phyloP scores from a whole-genome alignment of 2,797 vertebrate genomes.

The Xenops minutus region DNA sequence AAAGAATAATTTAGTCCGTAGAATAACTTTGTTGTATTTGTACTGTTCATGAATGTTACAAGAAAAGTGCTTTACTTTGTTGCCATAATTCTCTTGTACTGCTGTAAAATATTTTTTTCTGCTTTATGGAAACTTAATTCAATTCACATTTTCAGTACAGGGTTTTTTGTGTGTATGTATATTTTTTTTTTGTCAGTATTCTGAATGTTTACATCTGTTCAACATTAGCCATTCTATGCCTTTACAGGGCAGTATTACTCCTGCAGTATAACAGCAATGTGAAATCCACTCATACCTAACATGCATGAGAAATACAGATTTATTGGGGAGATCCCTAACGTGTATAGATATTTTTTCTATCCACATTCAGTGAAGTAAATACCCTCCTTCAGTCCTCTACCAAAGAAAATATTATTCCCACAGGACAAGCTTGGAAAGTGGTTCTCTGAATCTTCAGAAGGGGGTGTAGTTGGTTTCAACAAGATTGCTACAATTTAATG shows the following conservation, averaged over 20 bases:
- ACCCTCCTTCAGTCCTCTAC: constrained; percentile 81
- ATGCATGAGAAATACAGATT: constrained; percentile 68
- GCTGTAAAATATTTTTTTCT: constrained; percentile 74
- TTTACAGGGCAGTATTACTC: constrained; percentile 76
- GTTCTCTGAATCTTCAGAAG: constrained; percentile 78
- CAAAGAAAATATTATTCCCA: constrained; percentile 82
- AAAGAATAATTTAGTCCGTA: constrained; percentile 79
- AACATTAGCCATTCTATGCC: constrained; percentile 80
- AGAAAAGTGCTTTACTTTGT: constrained; percentile 81
- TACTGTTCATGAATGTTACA: constrained; percentile 81
- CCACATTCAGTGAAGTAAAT: constrained; percentile 69
- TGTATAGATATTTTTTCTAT: constrained; percentile 69
- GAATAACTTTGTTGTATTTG: constrained; percentile 78
- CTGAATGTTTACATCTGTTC: constrained; percentile 85
- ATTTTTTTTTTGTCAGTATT: constrained; percentile 77
- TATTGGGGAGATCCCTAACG: constrained; percentile 38
- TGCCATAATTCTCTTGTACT: constrained; percentile 79
- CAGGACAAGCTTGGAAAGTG: constrained; percentile 73
- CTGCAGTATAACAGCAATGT: constrained; percentile 75
- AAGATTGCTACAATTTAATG: constrained; percentile 69
- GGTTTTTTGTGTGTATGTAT: constrained; percentile 58
- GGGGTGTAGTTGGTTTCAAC: constrained; percentile 71
- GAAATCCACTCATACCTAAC: constrained; percentile 71
- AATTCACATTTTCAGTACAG: constrained; percentile 70
- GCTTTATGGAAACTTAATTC: constrained; percentile 69